These are phyloP conservation scores for Tinamus guttatus DNA, from an alignment of 2,113 vertebrate species.

Conservation along the genomic window DNA sequence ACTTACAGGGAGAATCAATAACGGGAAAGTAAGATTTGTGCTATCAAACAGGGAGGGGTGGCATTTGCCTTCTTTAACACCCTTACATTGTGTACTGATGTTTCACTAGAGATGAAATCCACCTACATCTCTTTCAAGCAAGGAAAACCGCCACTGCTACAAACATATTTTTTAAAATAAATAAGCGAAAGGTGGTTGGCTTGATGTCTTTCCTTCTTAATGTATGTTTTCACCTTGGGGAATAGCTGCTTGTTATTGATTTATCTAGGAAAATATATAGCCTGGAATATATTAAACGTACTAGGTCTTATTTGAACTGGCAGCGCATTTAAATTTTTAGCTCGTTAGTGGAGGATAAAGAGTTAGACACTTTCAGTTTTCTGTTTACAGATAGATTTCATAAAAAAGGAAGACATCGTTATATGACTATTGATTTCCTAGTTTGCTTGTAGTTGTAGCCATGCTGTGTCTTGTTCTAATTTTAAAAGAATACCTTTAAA, in stretches of 20 bases:
- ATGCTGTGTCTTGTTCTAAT: neutral
- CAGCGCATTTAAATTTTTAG: constrained; percentile 32
- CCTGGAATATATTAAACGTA: constrained; percentile 22
- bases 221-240: constrained; percentile 61
- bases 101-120: constrained; percentile 23
- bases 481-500: neutral
- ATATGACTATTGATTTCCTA: constrained; percentile 26
- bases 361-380: neutral
- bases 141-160: neutral
- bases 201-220: constrained; percentile 34
- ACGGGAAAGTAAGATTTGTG: constrained; percentile 7
- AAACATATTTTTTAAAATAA: neutral
- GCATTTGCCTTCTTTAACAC: constrained; percentile 28
- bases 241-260: constrained; percentile 43
- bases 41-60: constrained; percentile 19
- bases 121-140: neutral
- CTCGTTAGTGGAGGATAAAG: constrained; percentile 41
- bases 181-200: constrained; percentile 18
- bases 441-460: neutral
- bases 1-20: constrained; percentile 60
- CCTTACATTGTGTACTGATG: neutral
- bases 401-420: neutral
- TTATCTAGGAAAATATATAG: constrained; percentile 55
- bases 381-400: constrained; percentile 30
- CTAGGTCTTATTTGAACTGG: constrained; percentile 26